These are phyloP conservation scores for Chrysomela aeneicollis DNA, from an alignment of 2,888 invertebrate species.

Conservation along the genomic window DNA sequence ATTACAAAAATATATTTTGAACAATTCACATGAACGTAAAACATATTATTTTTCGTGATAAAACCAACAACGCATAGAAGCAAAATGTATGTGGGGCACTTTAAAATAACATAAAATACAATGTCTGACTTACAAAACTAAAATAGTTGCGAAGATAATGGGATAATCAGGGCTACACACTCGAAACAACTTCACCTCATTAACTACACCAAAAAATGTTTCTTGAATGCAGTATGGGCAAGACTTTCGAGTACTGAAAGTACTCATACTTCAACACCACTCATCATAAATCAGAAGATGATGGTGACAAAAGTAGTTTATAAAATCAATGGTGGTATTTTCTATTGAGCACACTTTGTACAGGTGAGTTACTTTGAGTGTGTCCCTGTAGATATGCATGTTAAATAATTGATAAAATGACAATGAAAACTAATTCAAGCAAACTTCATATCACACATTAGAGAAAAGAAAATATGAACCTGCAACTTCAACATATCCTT, in stretches of 20 bases:
- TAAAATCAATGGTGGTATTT: too few species aligned
- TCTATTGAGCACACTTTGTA: conserved; percentile 2
- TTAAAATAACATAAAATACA: conserved; percentile 31
- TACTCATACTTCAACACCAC: too few species aligned
- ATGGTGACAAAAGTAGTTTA: too few species aligned
- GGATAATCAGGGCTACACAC: not conserved
- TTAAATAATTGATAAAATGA: conserved; percentile 33
- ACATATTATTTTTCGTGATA: conserved; percentile 29
- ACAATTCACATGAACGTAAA: conserved; percentile 35
- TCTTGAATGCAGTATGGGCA: not conserved
- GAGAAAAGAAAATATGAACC: conserved; percentile 39
- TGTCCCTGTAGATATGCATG: conserved; percentile 24
- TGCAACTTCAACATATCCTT: conserved; percentile 26
- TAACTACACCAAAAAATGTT: not conserved
- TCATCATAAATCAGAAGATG: too few species aligned
- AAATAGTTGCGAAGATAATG: conserved; percentile 10
- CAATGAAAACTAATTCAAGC: conserved; percentile 37
- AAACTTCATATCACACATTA: conserved; percentile 38
- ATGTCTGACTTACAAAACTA: conserved; percentile 26
- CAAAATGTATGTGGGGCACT: conserved; percentile 22
- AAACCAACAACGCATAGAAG: conserved; percentile 24
- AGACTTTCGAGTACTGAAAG: not conserved
- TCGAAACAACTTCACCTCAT: not conserved
- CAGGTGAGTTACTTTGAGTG: conserved; percentile 20
- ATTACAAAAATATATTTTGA: conserved; percentile 41